These are phyloP conservation scores for Anguilla pacifica DNA, from an alignment of 2,797 vertebrate genomes.

Conservation along the genomic window DNA sequence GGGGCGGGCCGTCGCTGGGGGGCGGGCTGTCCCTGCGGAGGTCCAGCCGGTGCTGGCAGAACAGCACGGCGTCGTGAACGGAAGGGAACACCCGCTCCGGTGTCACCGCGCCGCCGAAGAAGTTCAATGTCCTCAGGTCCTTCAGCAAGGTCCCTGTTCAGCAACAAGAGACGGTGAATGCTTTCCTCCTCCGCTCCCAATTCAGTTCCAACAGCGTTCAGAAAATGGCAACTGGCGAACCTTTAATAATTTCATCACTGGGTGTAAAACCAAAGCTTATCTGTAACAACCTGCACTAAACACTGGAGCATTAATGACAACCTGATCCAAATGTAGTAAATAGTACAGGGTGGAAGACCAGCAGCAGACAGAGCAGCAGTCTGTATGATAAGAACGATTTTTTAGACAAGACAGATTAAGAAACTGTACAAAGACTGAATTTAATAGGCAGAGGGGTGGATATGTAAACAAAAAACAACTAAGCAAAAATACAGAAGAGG, in stretches of 20 bases:
- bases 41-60: conserved; percentile 63
- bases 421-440: background rate
- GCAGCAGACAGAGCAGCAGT: background rate
- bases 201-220: background rate
- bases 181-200: background rate
- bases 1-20: background rate
- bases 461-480: background rate
- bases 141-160: conserved; percentile 75
- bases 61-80: conserved; percentile 86
- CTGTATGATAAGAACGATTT: background rate
- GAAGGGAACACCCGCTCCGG: conserved; percentile 82
- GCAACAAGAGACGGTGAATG: conserved; percentile 15
- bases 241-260: background rate
- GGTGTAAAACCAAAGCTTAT: background rate
- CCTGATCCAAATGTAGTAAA: background rate
- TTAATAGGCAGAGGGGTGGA: background rate
- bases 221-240: background rate
- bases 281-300: background rate
- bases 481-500: background rate
- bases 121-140: conserved; percentile 79
- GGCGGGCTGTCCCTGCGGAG: background rate
- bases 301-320: background rate
- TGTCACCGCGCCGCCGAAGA: conserved; percentile 76
- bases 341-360: background rate
- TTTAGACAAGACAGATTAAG: background rate